Evolutionary conservation across 2,888 invertebrate species (phyloP).

Genomic region (Volucella inanis): DNA sequence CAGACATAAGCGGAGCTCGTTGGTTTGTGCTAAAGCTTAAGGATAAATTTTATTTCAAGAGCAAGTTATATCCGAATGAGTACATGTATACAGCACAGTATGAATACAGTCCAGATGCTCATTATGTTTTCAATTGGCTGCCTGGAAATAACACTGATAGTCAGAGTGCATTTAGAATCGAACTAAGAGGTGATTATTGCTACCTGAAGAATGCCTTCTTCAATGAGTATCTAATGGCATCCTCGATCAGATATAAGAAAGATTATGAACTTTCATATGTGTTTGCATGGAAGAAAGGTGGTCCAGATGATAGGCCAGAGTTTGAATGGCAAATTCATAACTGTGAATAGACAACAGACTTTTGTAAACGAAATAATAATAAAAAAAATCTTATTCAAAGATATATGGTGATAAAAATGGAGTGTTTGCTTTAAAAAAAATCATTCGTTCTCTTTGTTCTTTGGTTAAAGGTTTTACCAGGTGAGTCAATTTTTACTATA

Average conservation of each 20-base stretch:
- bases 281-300: too few relatives aligned
- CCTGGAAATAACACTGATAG: background rate
- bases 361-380: too few relatives aligned
- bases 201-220: background rate
- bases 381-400: too few relatives aligned
- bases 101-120: background rate
- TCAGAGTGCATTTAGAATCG: conserved; percentile 1
- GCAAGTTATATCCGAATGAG: background rate
- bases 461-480: too few relatives aligned
- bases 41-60: background rate
- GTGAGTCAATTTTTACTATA: too few relatives aligned
- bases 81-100: background rate
- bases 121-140: background rate
- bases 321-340: too few relatives aligned
- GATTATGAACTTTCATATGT: too few relatives aligned
- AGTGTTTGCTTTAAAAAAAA: too few relatives aligned
- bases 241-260: background rate
- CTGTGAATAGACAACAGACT: too few relatives aligned
- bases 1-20: background rate
- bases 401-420: too few relatives aligned
- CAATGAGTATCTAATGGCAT: conserved; percentile 1
- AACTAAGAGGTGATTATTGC: background rate
- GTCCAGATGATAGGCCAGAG: too few relatives aligned
- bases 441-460: too few relatives aligned
- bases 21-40: background rate